Percentiles rank a stretch among this genome's conserved stretches.
Conservation (phyloP, 2,888 invertebrate species). For the Beris chalybata region DNA sequence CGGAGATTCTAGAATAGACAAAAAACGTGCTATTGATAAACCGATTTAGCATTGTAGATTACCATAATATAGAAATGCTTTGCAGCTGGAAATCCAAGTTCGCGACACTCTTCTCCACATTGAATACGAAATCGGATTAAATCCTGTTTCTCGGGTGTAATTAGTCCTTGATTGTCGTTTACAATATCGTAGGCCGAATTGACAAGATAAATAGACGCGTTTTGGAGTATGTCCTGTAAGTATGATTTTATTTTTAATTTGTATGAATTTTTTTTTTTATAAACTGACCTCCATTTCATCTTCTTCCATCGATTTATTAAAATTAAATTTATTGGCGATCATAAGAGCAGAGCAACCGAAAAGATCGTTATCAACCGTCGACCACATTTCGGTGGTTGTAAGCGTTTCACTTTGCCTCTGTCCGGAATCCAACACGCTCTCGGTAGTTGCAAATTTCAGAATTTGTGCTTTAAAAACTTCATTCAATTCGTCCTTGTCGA, state of each 20-base stretch:
- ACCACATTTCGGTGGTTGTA: constrained; percentile 11
- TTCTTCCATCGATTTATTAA: constrained; percentile 1
- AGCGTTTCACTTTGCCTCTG: neutral
- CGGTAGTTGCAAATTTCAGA: constrained; percentile 4
- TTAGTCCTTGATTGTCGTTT: no score
- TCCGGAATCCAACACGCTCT: neutral
- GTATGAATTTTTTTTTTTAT: neutral
- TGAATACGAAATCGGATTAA: constrained; percentile 19
- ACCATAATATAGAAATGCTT: constrained; percentile 35
- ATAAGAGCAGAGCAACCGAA: constrained; percentile 16
- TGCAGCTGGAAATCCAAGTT: constrained; percentile 27
- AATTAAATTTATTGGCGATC: constrained; percentile 29
- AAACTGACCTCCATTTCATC: constrained; percentile 17
- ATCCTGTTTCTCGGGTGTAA: neutral
- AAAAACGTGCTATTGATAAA: neutral
- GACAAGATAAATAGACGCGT: constrained; percentile 29
- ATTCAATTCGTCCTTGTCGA: neutral
- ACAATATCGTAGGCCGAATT: constrained; percentile 31
- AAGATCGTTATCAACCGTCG: constrained; percentile 15
- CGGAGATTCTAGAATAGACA: constrained; percentile 29
- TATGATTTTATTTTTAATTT: neutral
- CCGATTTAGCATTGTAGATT: neutral
- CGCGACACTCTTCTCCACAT: constrained; percentile 31
- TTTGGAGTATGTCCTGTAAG: constrained; percentile 21
- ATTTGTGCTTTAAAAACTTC: constrained; percentile 5